Percentiles rank a stretch among this genome's conserved stretches.
These are phyloP conservation scores for Drosophila murphyi DNA, from an alignment of 1,140 invertebrate species.

Conservation along the genomic window DNA sequence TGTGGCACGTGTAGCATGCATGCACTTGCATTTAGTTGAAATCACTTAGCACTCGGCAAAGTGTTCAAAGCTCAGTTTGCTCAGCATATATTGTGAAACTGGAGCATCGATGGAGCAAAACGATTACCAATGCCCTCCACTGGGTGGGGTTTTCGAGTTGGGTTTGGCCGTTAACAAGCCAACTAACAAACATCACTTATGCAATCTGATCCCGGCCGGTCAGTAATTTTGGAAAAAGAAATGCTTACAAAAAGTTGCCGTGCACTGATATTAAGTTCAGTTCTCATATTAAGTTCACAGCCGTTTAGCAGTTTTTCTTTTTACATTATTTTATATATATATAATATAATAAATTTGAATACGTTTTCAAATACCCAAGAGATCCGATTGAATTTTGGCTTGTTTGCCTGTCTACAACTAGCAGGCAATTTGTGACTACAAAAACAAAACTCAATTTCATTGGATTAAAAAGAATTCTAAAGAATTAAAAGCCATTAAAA, in stretches of 20 bases:
- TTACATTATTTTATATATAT: too few relatives aligned
- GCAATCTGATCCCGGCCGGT: constrained; percentile 13
- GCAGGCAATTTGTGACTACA: too few relatives aligned
- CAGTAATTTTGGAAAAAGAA: background rate
- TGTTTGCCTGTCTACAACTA: too few relatives aligned
- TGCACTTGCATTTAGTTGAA: constrained; percentile 33
- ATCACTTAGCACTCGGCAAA: constrained; percentile 33
- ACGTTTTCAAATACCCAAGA: too few relatives aligned
- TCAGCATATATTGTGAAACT: constrained; percentile 27
- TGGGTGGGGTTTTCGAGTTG: background rate
- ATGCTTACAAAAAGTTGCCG: constrained; percentile 21
- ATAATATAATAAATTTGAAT: too few relatives aligned
- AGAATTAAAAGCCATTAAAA: background rate
- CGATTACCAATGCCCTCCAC: background rate
- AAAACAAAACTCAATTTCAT: too few relatives aligned
- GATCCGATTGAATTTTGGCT: too few relatives aligned
- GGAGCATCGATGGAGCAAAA: constrained; percentile 12
- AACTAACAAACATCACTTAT: constrained; percentile 16
- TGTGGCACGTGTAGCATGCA: constrained; percentile 28
- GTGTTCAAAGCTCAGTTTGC: constrained; percentile 17
- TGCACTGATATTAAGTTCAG: background rate
- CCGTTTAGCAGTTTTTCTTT: too few relatives aligned
- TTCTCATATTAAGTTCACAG: background rate
- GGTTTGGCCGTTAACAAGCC: constrained; percentile 29
- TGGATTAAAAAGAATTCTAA: background rate